Evolutionary conservation across 2,113 vertebrate species (phyloP), one percentile per base, ranked within the genome.

Genomic region (Aleadryas rufinucha): DNA sequence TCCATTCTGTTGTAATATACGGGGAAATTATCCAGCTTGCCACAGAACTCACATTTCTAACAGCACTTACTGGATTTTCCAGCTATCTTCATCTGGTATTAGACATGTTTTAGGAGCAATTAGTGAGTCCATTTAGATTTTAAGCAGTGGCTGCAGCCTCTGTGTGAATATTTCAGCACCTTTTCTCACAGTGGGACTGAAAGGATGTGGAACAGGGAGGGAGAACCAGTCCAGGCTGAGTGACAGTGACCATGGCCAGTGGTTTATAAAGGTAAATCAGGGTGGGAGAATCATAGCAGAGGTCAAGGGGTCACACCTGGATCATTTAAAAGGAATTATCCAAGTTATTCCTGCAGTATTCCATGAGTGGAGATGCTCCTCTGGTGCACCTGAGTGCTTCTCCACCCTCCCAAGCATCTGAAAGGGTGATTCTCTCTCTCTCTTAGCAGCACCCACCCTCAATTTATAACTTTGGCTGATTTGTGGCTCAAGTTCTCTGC

Each of bases 191-290:
- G 16, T 27, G 66, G 47, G 24, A 49, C 7, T 31, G 22, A 59
- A 68, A 80, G 20, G 9, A n/a, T 9, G 33, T 44, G 41, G 42
- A 63, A 30, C 24, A 44, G 31, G 35, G 14, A 47, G 75, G 24
- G 23, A 68, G 22, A 59, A 21, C 6, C 39, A 26, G 9, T 17
- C n/a, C 31, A 61, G 8, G 8, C 69, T 44, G 39, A 26, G 19
- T 35, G 65, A 28, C n/a, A 45, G 9, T 2, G 31, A 57, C 3
- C 1, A 1, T 3, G 14, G 24, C 8, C 54, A 65, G 65, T 1
- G 37, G 11, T 75, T 71, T 37, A 5, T 20, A 17, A 18, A 69
- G n/a, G 13, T 59, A 19, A 50, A 13, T 11, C 52, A 39, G 7
- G 35, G 28, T 2, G 12, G 35, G 7, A 66, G 12, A 50, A 45